Percentiles rank a stretch among this genome's conserved stretches.
phyloP scores from a whole-genome alignment of 92 coral and sea anemone species.

The Micromussa lordhowensis region DNA sequence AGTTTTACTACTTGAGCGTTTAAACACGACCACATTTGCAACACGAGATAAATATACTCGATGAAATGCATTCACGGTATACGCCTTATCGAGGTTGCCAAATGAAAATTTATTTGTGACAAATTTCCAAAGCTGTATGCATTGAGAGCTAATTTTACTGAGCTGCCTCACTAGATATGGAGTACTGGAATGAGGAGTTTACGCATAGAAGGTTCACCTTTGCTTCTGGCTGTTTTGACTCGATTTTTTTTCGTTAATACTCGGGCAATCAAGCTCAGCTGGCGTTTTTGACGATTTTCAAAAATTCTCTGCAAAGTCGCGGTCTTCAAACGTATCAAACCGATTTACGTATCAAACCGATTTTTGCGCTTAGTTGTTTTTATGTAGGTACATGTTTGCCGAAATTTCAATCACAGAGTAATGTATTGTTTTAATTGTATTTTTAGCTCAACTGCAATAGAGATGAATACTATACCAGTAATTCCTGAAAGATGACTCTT shows the following conservation, averaged over 20 bases:
- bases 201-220: background rate
- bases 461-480: slow-evolving; percentile 68
- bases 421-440: background rate
- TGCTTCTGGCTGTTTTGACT: background rate
- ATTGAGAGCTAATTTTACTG: background rate
- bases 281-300: background rate
- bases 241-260: too few relatives aligned
- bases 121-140: background rate
- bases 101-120: background rate
- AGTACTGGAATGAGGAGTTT: background rate
- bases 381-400: background rate
- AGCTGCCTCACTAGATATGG: background rate
- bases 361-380: background rate
- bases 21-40: background rate
- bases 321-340: background rate
- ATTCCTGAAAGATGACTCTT: slow-evolving; percentile 81
- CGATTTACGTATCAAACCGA: background rate
- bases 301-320: background rate
- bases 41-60: background rate
- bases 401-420: background rate
- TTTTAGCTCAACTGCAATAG: slow-evolving; percentile 37
- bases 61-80: too few relatives aligned
- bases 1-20: background rate
- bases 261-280: too few relatives aligned
- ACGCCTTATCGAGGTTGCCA: too few relatives aligned